These are phyloP conservation scores for Heliconius eleuchia DNA, from an alignment of 1,140 invertebrate species.

Conservation along the genomic window DNA sequence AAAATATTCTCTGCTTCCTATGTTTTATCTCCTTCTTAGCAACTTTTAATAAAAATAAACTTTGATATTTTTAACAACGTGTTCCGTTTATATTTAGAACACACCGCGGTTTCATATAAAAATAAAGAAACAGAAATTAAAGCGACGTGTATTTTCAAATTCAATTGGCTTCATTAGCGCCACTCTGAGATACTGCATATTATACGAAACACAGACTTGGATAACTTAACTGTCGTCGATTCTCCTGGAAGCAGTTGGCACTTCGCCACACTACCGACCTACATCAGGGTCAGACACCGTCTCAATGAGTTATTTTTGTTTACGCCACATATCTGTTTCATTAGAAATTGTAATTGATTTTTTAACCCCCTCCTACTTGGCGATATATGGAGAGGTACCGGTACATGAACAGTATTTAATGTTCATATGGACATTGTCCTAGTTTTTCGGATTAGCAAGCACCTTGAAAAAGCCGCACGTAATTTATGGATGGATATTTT, in stretches of 20 bases:
- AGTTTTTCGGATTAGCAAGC: too few species aligned
- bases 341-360: not conserved
- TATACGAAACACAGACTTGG: slow-evolving; percentile 17
- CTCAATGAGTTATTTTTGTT: slow-evolving; percentile 21
- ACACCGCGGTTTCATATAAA: not conserved
- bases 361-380: too few species aligned
- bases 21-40: not conserved
- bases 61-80: not conserved
- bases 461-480: too few species aligned
- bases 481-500: too few species aligned
- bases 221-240: slow-evolving; percentile 23
- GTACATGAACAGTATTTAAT: too few species aligned
- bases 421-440: too few species aligned
- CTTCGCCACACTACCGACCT: slow-evolving; percentile 21
- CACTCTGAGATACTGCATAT: slow-evolving; percentile 6
- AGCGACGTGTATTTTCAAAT: not conserved
- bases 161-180: slow-evolving; percentile 1
- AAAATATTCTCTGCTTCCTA: too few species aligned
- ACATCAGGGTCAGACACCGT: slow-evolving; percentile 22
- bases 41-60: not conserved
- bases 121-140: not conserved
- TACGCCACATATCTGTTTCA: not conserved
- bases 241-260: slow-evolving; percentile 26
- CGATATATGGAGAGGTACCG: too few species aligned
- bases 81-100: too few species aligned